phyloP scores from a whole-genome alignment of 2,797 vertebrate species.

The Peromyscus aztecus region DNA sequence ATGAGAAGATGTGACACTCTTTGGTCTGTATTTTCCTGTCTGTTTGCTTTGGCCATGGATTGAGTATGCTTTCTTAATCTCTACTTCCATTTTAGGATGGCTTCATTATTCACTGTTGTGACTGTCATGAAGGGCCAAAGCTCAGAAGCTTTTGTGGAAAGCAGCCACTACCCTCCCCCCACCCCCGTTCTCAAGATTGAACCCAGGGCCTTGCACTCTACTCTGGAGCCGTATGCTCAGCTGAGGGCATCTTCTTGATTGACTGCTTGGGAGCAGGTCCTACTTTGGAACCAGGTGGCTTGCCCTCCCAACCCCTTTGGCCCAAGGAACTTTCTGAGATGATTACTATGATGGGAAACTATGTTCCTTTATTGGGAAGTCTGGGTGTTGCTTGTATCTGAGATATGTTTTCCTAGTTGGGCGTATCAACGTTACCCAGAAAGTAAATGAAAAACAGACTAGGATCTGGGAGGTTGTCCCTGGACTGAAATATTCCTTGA shows the following conservation, averaged over 20 bases:
- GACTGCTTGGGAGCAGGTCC: neutral
- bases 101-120: fast-evolving
- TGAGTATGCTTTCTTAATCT: neutral
- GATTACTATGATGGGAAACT: neutral
- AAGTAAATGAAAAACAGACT: neutral
- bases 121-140: neutral
- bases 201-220: neutral
- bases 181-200: neutral
- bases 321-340: neutral
- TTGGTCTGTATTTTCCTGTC: neutral
- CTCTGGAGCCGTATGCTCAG: neutral
- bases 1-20: fast-evolving
- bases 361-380: neutral
- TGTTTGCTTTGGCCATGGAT: neutral
- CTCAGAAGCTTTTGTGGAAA: neutral
- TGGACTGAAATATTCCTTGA: neutral
- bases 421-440: neutral
- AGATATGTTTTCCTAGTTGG: neutral
- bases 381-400: no score
- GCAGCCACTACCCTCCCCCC: no score
- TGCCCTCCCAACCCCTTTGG: neutral
- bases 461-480: neutral
- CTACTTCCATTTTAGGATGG: neutral
- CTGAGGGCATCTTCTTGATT: neutral
- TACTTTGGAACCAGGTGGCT: neutral